phyloP scores from a whole-genome alignment of 2,888 invertebrate genomes.

The Chrysina gloriosa region DNA sequence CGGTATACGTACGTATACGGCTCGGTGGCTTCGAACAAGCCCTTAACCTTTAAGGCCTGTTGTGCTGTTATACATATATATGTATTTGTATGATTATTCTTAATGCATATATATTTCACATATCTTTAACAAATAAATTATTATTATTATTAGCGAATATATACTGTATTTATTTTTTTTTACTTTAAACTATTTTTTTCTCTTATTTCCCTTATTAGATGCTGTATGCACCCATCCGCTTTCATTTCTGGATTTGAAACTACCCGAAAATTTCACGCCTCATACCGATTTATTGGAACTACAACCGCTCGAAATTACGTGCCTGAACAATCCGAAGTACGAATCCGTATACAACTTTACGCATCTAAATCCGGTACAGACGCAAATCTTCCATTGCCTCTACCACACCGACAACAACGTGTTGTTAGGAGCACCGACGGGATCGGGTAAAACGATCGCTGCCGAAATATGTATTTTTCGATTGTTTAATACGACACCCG shows the following conservation, averaged over 20 bases:
- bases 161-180: slow-evolving; percentile 4
- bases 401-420: slow-evolving; percentile 96
- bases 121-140: not conserved
- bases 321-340: slow-evolving; percentile 78
- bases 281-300: slow-evolving; percentile 93
- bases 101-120: not conserved
- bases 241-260: slow-evolving; percentile 86
- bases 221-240: slow-evolving; percentile 65
- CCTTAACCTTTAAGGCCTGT: too few relatives aligned
- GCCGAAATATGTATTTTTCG: slow-evolving; percentile 98
- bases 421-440: slow-evolving; percentile 93
- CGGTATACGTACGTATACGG: too few relatives aligned
- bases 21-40: too few relatives aligned
- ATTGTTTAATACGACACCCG: slow-evolving; percentile 84
- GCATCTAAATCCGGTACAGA: slow-evolving; percentile 99
- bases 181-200: slow-evolving; percentile 1
- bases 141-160: not conserved
- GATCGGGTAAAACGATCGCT: slow-evolving; percentile 97
- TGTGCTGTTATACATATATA: too few relatives aligned
- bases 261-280: slow-evolving; percentile 92
- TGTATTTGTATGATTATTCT: too few relatives aligned
- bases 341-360: slow-evolving; percentile 89
- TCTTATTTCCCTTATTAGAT: slow-evolving; percentile 45
- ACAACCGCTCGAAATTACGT: slow-evolving; percentile 85
- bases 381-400: slow-evolving; percentile 96